Base-by-base conservation (phyloP, 2,113 vertebrate genomes). In the Sinocyclocheilus anophthalmus region DNA sequence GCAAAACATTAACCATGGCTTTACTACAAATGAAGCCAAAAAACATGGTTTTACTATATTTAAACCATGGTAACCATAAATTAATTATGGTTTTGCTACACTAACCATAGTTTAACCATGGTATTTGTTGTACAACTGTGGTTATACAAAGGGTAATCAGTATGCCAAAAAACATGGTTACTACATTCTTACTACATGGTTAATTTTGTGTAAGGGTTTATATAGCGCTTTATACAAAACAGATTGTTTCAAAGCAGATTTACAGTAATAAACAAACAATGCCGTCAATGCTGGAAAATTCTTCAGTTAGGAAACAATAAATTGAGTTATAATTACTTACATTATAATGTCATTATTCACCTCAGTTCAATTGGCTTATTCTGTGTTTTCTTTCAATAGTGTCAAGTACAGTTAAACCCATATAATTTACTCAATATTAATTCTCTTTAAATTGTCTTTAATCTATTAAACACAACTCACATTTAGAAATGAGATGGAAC, bases 241-340 rank as follows among this genome's bases (percentile, higher is more conserved):
- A 73, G 70, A 42, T n/a, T 22, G 37, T 73, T 73, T 42, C 10
- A 73, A 69, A 42, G 70, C 70, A 73, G 70, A 20, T 42, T 42
- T 73, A 39, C 18, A 12, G 37, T 42, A 73, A 73, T 1, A n/a
- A 42, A 39, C 3, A 39, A 67, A 30, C 63, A 67, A 67, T 26
- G n/a, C 24, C 30, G 63, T 14, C n/a, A 67, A 5, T 18, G 33
- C 5, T 39, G 39, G 4, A 50, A 45, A 48, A 16, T 24, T 48
- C 9, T 76, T 48, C 69, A 72, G 22, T 39, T 76, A n/a, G 0
- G 11, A 45, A 76, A 16, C 22, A 50, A 24, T 14, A 50, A 76
- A 24, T 45, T 13, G n/a, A 76, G 33, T 10, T 61, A 9, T 72
- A 39, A 72, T 72, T 72, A 72, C 33, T 37, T 33, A 61, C 57